Conservation (phyloP, 1,140 invertebrate genomes). For the Drosophila sechellia region DNA sequence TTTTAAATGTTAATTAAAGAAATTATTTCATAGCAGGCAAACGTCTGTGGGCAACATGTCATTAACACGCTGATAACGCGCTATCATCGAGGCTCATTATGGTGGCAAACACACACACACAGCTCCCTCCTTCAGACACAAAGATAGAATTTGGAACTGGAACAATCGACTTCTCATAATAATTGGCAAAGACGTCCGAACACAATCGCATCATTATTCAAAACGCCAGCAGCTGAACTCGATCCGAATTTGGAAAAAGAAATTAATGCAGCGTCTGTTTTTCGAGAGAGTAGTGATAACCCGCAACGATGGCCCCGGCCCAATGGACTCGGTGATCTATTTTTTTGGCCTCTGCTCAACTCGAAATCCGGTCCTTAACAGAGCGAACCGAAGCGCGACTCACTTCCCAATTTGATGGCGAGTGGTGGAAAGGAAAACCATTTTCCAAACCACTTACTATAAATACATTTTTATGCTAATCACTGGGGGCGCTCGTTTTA, state of each 20-base stretch:
- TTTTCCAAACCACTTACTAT: conserved; percentile 12
- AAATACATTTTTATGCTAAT: conserved; percentile 35
- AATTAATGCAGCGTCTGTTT: conserved; percentile 30
- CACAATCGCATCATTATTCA: conserved; percentile 10
- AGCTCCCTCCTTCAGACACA: conserved; percentile 6
- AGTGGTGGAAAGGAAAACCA: background rate
- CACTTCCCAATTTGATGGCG: background rate
- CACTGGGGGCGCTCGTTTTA: conserved; percentile 9
- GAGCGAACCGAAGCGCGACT: background rate
- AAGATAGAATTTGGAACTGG: conserved; percentile 42
- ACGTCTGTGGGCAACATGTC: conserved; percentile 65
- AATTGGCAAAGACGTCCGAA: conserved; percentile 58
- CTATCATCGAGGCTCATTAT: conserved; percentile 70
- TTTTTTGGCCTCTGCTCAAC: conserved; percentile 40
- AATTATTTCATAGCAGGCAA: conserved; percentile 72
- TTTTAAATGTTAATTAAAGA: conserved; percentile 72
- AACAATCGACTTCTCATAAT: conserved; percentile 49
- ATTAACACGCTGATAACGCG: conserved; percentile 73
- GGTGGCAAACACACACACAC: conserved; percentile 20
- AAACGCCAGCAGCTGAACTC: background rate
- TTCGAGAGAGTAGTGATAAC: conserved; percentile 32
- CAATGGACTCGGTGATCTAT: conserved; percentile 11
- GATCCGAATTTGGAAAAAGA: conserved; percentile 22
- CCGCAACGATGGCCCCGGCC: conserved; percentile 22
- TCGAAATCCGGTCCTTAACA: conserved; percentile 46